These are phyloP conservation scores for Oedothorax gibbosus DNA, from an alignment of 1,140 invertebrate genomes.

Conservation along the genomic window DNA sequence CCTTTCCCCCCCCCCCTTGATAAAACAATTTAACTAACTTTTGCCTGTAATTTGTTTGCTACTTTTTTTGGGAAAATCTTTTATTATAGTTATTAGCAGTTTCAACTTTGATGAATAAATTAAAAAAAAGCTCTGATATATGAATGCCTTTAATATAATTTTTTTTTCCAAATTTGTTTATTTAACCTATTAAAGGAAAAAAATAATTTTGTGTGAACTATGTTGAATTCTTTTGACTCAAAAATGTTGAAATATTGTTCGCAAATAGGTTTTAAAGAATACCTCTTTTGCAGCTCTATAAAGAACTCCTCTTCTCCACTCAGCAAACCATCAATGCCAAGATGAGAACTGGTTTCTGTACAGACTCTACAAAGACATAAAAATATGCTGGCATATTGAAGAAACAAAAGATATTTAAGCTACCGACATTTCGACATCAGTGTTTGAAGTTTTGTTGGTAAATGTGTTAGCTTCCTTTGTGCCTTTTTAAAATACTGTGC, in stretches of 20 bases:
- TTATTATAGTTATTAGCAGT: too few species aligned
- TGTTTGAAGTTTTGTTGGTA: too few species aligned
- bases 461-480: too few species aligned
- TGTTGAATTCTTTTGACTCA: neutral
- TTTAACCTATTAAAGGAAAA: neutral
- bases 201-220: neutral
- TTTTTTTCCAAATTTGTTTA: neutral
- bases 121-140: neutral
- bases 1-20: too few species aligned
- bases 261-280: neutral
- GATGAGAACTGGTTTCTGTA: slow-evolving; percentile 20
- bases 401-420: too few species aligned
- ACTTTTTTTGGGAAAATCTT: too few species aligned
- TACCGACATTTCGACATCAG: too few species aligned
- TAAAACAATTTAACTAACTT: too few species aligned
- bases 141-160: neutral
- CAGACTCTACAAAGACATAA: neutral
- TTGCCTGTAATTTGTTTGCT: too few species aligned
- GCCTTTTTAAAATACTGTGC: too few species aligned
- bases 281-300: slow-evolving; percentile 20
- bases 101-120: too few species aligned
- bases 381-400: slow-evolving; percentile 48
- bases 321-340: slow-evolving; percentile 48
- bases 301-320: slow-evolving; percentile 39
- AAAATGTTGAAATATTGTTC: too few species aligned